Base-by-base conservation (phyloP, 1,140 invertebrate genomes). In the Zeugodacus cucurbitae region DNA sequence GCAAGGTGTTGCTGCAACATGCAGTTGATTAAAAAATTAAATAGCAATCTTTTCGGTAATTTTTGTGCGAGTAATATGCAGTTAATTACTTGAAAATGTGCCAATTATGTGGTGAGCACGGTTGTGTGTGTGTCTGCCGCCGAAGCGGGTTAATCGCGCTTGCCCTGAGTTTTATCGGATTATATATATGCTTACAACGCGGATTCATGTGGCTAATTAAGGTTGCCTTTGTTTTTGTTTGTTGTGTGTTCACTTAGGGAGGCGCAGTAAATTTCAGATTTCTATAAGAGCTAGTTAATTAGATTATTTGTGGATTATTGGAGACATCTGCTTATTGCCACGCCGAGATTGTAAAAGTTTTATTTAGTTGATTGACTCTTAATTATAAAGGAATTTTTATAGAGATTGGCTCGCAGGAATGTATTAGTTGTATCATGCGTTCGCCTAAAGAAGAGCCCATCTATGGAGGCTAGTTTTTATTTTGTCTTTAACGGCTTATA, bases 1-100 rank as follows among this genome's bases (percentile, higher is more conserved):
- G 74, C 74, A 82, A 82, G 74, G 74, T 82, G 74, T 82, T 82
- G 74, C 26, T 82, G 74, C 74, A 82, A 82, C 74, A 44, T 82
- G 74, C 74, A 44, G 41, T 48, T 82, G 74, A 82, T 82, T 82
- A 82, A 82, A 82, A 82, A 82, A 82, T 82, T 82, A 48, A 82
- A 82, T 48, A 48, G 44, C 74, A 22, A 82, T 82, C 44, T 29
- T 82, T 82, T 82, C 74, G 74, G 64, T 32, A 44, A 48, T 29
- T 82, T 82, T 3, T 54, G 11, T 22, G n/a, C 74, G 41, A 48
- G 74, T 82, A 82, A 48, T 82, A 48, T 48, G 22, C n/a, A 44
- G 41, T 82, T 82, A 82, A 82, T 82, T 82, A 82, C 74, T 29
- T 26, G 74, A 82, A 82, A 82, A 82, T 82, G 37, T 82, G 74